Evolutionary conservation across 2,797 vertebrate species (phyloP).

Genomic region (Poeciliopsis infans): DNA sequence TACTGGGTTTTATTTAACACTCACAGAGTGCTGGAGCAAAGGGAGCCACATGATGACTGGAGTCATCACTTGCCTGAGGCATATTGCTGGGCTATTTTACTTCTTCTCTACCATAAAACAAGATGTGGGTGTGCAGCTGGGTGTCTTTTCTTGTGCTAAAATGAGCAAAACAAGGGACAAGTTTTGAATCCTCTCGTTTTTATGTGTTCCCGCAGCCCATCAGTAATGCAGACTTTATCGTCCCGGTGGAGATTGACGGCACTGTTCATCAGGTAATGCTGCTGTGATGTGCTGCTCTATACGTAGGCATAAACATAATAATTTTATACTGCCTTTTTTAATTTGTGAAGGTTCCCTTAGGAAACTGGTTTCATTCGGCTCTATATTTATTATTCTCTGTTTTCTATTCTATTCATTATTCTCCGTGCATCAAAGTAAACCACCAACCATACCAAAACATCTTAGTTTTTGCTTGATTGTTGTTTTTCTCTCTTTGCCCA

Average conservation of each 20-base stretch:
- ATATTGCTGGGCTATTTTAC: conserved; percentile 27
- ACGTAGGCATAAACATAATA: conserved; percentile 31
- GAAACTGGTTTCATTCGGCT: conserved; percentile 19
- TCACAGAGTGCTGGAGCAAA: conserved; percentile 32
- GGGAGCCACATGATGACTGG: conserved; percentile 49
- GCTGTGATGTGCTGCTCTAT: conserved; percentile 14
- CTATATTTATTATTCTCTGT: conserved; percentile 45
- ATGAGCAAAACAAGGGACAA: not conserved
- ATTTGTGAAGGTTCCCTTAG: conserved; percentile 23
- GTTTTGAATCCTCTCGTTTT: conserved; percentile 34
- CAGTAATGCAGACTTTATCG: conserved; percentile 92
- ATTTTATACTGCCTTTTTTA: conserved; percentile 12
- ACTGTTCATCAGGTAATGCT: conserved; percentile 94
- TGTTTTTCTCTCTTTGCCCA: conserved; percentile 4
- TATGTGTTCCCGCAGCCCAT: conserved; percentile 85
- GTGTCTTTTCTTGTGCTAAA: conserved; percentile 18
- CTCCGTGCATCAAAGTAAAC: conserved; percentile 15
- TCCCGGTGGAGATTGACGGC: conserved; percentile 94
- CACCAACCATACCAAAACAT: not conserved
- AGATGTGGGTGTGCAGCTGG: conserved; percentile 23
- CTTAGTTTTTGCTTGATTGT: conserved; percentile 25
- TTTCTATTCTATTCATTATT: conserved; percentile 9
- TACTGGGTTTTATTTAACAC: conserved; percentile 58
- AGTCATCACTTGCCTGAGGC: conserved; percentile 48
- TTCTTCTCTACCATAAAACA: conserved; percentile 6